phyloP scores from a whole-genome alignment of 1,140 invertebrate genomes.

The Hyles vespertilio region DNA sequence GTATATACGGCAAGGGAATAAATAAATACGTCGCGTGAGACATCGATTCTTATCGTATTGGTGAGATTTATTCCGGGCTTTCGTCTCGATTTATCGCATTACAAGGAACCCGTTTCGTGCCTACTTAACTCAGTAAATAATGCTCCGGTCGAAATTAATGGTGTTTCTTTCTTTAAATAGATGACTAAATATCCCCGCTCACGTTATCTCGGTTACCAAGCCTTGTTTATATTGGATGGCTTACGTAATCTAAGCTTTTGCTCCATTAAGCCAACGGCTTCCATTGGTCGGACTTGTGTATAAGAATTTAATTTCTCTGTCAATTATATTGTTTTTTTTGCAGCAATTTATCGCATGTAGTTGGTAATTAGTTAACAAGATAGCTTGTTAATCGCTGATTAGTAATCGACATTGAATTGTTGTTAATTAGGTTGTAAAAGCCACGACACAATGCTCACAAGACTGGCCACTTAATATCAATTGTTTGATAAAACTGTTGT shows the following conservation, averaged over 20 bases:
- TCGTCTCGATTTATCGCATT: constrained; percentile 62
- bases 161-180: constrained; percentile 70
- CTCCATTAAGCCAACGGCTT: constrained; percentile 47
- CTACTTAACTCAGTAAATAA: constrained; percentile 72
- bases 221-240: constrained; percentile 52
- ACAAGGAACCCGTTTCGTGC: constrained; percentile 69
- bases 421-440: no score
- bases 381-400: no score
- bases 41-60: constrained; percentile 70
- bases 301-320: no score
- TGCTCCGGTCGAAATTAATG: constrained; percentile 63
- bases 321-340: no score
- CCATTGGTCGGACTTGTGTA: constrained; percentile 2
- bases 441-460: no score
- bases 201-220: constrained; percentile 61
- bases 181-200: constrained; percentile 67
- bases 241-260: constrained; percentile 60
- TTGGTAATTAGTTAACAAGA: no score
- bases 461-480: no score
- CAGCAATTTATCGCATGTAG: no score
- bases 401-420: no score
- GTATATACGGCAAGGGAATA: constrained; percentile 43
- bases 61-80: constrained; percentile 66
- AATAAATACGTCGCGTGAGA: constrained; percentile 72
- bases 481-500: no score